Percentiles rank a stretch among this genome's conserved stretches.
Evolutionary conservation across 2,888 invertebrate species (phyloP).

Genomic region (Neoitamus cyanurus): DNA sequence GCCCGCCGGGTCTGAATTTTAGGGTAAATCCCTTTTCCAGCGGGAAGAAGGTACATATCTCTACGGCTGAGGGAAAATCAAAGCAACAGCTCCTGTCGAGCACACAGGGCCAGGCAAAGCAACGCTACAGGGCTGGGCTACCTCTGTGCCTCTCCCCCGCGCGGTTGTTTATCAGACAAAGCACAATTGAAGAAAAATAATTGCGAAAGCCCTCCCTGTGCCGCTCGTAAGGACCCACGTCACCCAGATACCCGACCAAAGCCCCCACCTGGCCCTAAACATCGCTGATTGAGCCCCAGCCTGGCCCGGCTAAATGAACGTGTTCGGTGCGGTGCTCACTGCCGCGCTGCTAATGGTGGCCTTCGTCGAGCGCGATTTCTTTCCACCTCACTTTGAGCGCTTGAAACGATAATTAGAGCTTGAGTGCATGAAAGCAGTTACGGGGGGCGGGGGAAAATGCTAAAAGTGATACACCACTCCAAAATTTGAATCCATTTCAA

Average conservation of each 20-base stretch:
- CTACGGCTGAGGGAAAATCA: background rate
- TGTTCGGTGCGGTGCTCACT: background rate
- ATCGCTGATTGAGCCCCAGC: background rate
- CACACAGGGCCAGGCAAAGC: too few species aligned
- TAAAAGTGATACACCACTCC: constrained; percentile 15
- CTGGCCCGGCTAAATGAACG: background rate
- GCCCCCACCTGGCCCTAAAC: background rate
- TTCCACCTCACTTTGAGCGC: constrained; percentile 23
- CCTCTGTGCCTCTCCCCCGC: background rate
- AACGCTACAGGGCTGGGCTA: too few species aligned
- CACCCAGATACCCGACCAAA: background rate
- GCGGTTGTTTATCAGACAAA: background rate
- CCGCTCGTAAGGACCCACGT: background rate
- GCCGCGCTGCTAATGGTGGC: background rate
- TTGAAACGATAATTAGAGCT: constrained; percentile 41
- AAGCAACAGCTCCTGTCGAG: background rate
- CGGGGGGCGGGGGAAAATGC: background rate
- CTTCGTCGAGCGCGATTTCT: constrained; percentile 13
- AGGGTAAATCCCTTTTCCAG: constrained; percentile 11
- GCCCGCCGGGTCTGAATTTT: background rate
- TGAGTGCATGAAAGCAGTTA: constrained; percentile 15
- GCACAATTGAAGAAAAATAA: constrained; percentile 43
- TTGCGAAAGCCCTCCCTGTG: constrained; percentile 12
- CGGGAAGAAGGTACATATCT: background rate
- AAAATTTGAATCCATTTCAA: constrained; percentile 32